A percentile compares a stretch with the other conserved stretches of the same genome.
These are phyloP conservation scores for Corvus cornix DNA, from an alignment of 2,113 vertebrate genomes.

Conservation along the genomic window DNA sequence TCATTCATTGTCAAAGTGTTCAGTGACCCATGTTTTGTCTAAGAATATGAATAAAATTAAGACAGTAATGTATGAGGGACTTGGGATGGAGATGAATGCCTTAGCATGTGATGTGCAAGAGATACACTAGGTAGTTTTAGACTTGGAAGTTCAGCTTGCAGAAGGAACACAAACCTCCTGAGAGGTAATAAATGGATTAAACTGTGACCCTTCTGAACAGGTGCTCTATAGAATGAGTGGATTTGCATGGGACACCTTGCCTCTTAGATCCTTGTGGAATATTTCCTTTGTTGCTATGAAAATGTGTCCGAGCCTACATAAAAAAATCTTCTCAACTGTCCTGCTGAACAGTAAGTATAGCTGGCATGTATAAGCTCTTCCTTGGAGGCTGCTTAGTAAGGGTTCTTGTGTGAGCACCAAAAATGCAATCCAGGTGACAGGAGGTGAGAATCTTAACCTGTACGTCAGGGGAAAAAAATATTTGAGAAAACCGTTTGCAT, in stretches of 20 bases:
- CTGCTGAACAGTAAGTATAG: neutral
- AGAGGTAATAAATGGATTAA: neutral
- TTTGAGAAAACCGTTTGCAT: neutral
- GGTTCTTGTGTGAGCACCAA: neutral
- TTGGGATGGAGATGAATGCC: neutral
- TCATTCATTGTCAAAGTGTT: neutral
- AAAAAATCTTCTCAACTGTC: neutral
- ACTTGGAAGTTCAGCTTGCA: neutral
- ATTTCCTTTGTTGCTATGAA: neutral
- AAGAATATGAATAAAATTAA: neutral
- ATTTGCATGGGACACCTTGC: neutral
- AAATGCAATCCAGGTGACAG: neutral
- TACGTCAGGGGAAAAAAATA: fast-evolving
- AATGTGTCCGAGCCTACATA: neutral
- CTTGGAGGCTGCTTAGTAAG: neutral
- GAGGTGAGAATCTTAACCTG: neutral
- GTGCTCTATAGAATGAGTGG: neutral
- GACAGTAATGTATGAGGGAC: neutral
- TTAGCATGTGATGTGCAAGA: neutral
- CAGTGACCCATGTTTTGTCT: neutral
- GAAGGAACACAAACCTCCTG: neutral
- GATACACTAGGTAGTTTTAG: neutral
- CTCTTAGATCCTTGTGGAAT: neutral
- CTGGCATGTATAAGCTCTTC: neutral
- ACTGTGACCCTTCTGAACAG: neutral